These are phyloP conservation scores for Gadopsis bispinosus DNA, from an alignment of 2,797 vertebrate genomes.

Conservation along the genomic window DNA sequence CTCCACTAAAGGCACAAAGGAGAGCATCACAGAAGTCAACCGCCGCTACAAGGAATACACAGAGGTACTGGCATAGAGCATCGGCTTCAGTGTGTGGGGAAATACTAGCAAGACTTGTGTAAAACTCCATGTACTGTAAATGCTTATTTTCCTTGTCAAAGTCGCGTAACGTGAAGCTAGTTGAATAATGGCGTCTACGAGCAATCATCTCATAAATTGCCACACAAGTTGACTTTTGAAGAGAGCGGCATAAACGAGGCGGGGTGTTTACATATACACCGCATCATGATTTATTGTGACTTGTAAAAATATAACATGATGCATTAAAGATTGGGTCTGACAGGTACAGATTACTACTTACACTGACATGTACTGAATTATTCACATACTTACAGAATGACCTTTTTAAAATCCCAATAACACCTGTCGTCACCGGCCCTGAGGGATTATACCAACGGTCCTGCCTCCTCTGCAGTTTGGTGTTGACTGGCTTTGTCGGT, in stretches of 20 bases:
- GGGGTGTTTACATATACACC: not conserved
- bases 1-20: constrained; percentile 93
- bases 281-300: not conserved
- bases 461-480: constrained; percentile 8
- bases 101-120: not conserved
- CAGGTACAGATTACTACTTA: constrained; percentile 21
- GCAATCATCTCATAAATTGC: not conserved
- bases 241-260: not conserved
- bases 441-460: not conserved
- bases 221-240: not conserved
- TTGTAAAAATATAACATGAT: not conserved
- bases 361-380: constrained; percentile 20
- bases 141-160: not conserved
- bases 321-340: not conserved
- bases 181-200: not conserved
- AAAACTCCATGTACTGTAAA: not conserved
- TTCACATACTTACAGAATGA: not conserved
- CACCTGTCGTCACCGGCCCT: constrained; percentile 33
- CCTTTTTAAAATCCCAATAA: constrained; percentile 21
- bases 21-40: constrained; percentile 94
- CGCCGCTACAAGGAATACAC: constrained; percentile 96
- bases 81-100: not conserved
- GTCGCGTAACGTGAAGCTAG: not conserved
- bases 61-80: constrained; percentile 84
- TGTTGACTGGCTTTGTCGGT: constrained; percentile 27